These are phyloP conservation scores for pig (Sus scrofa) DNA, from an alignment of 2,113 vertebrate species.

Conservation along the genomic window T2T-Sscrofa CM000830.6:11871001-11871500, in stretches of 20 bases:
- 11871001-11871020: background rate
- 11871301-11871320: background rate
- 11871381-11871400: background rate
- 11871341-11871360: background rate
- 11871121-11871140: background rate
- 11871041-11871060: slow-evolving; percentile 49
- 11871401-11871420: slow-evolving; percentile 7
- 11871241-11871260: slow-evolving; percentile 1
- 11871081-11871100: background rate
- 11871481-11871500: background rate
- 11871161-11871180: background rate
- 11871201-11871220: background rate
- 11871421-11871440: background rate
- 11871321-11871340: background rate
- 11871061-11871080: background rate
- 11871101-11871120: background rate
- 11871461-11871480: background rate
- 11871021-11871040: background rate
- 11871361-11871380: background rate
- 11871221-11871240: slow-evolving; percentile 39
- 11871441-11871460: background rate
- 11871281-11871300: background rate
- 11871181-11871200: background rate
- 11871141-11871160: background rate
- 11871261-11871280: background rate